A percentile compares a stretch with the other conserved stretches of the same genome.
These are phyloP conservation scores for Peromyscus leucopus DNA, from an alignment of 2,113 vertebrate genomes.

Conservation along the genomic window DNA sequence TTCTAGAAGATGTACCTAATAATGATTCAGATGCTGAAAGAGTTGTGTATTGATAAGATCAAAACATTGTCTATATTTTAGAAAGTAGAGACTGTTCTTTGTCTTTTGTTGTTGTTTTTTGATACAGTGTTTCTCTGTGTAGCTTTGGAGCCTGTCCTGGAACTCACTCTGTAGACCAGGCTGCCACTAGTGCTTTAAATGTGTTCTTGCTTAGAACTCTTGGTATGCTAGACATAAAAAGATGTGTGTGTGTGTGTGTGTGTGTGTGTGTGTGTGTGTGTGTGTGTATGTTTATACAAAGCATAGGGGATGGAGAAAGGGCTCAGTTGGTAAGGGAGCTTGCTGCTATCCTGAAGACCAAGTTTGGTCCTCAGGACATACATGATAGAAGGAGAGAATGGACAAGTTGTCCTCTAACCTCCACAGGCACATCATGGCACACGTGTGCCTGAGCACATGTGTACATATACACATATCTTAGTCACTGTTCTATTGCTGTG, in stretches of 20 bases:
- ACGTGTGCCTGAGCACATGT: too few relatives aligned
- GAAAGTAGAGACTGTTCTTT: not conserved
- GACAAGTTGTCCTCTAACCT: not conserved
- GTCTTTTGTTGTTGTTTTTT: not conserved
- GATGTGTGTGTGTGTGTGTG: not conserved
- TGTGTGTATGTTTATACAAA: not conserved
- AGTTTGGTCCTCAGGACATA: not conserved
- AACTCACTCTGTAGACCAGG: not conserved
- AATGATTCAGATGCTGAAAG: not conserved
- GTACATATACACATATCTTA: not conserved
- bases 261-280: not conserved
- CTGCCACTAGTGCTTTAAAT: not conserved
- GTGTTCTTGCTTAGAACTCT: not conserved
- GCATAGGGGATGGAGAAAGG: not conserved
- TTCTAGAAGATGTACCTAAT: not conserved
- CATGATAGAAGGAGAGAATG: not conserved
- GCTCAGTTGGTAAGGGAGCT: not conserved
- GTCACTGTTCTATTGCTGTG: not conserved
- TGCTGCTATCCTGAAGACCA: not conserved
- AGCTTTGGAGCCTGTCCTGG: not conserved
- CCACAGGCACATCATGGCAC: too few relatives aligned
- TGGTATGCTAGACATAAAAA: not conserved
- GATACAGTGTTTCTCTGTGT: not conserved
- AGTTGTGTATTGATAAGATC: constrained; percentile 27
- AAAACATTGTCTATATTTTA: not conserved